phyloP scores from a whole-genome alignment of 1,140 invertebrate genomes.

The Eurosta solidaginis region DNA sequence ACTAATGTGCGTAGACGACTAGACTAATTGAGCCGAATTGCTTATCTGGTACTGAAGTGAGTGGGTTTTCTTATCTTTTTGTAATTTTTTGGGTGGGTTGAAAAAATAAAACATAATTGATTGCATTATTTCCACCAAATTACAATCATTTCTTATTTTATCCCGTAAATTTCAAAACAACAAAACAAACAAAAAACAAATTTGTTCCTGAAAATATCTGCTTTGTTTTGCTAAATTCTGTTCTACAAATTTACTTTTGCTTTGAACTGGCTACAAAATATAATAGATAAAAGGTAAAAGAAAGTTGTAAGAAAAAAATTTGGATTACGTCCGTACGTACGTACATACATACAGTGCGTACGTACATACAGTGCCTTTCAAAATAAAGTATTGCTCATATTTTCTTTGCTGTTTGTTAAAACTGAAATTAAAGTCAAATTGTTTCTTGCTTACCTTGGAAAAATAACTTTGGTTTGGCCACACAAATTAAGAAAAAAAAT shows the following conservation, averaged over 20 bases:
- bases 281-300: background rate
- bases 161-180: background rate
- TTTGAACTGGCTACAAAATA: constrained; percentile 34
- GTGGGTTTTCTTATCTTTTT: background rate
- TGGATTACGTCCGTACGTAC: background rate
- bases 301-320: constrained; percentile 10
- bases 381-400: too few species aligned
- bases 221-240: constrained; percentile 8
- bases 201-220: too few species aligned
- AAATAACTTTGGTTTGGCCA: too few species aligned
- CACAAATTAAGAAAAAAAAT: too few species aligned
- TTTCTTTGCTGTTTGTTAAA: too few species aligned
- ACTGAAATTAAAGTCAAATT: too few species aligned
- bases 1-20: too few species aligned
- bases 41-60: background rate
- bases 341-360: too few species aligned
- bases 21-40: background rate
- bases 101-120: background rate
- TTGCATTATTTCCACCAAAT: background rate
- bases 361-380: too few species aligned
- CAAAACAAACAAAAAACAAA: background rate
- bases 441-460: too few species aligned
- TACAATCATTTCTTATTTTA: too few species aligned
- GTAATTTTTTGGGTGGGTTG: background rate
- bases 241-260: constrained; percentile 34